Evolutionary conservation across 2,113 vertebrate genomes (phyloP).

Genomic region (Podilymbus podiceps): DNA sequence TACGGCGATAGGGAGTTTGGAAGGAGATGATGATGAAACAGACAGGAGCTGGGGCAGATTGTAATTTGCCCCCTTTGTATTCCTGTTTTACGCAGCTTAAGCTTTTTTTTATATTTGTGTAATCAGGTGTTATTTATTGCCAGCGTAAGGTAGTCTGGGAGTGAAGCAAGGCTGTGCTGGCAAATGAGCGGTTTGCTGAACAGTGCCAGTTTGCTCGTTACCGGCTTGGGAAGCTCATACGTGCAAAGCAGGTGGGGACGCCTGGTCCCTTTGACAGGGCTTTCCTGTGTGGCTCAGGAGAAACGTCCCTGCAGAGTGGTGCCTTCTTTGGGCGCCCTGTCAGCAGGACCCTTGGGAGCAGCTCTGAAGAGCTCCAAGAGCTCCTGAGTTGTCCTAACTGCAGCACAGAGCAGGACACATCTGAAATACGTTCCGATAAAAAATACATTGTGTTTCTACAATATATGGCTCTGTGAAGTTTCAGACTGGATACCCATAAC

Average conservation of each 20-base stretch:
- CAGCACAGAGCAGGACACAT: background rate
- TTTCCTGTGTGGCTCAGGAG: background rate
- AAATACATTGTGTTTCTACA: background rate
- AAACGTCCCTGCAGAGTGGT: background rate
- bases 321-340: accelerated
- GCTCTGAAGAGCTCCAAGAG: background rate
- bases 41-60: background rate
- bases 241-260: background rate
- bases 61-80: background rate
- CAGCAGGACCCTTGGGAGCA: background rate
- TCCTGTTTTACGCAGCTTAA: background rate
- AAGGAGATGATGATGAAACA: background rate
- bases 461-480: background rate
- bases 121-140: background rate
- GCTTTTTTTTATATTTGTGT: background rate
- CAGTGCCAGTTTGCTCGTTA: background rate
- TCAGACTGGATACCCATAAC: background rate
- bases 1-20: accelerated
- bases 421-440: background rate
- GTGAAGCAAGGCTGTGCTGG: background rate
- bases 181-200: accelerated
- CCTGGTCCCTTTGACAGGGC: background rate
- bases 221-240: accelerated
- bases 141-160: background rate
- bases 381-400: background rate